Conservation (phyloP, 2,888 invertebrate genomes). For the Polymixis lichenea region DNA sequence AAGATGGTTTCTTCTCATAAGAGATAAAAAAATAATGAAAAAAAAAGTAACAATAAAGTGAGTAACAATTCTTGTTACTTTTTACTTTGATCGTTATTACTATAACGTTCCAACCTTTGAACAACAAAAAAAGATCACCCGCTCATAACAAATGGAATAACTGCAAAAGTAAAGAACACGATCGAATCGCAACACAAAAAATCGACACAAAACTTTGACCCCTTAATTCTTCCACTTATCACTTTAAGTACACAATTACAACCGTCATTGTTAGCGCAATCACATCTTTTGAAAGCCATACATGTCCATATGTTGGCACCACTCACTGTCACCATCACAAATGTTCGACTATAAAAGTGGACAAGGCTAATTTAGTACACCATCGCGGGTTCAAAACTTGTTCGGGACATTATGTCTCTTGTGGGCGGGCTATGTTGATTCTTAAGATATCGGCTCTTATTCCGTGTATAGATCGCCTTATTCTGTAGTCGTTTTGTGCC, state of each 20-base stretch:
- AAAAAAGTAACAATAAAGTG: not conserved
- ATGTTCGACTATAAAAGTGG: slow-evolving; percentile 83
- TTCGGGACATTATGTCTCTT: slow-evolving; percentile 76
- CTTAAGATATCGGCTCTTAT: slow-evolving; percentile 78
- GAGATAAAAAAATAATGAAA: not conserved
- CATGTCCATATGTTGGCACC: slow-evolving; percentile 73
- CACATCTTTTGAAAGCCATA: slow-evolving; percentile 75
- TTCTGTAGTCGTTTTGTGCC: slow-evolving; percentile 58
- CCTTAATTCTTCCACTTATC: slow-evolving; percentile 34
- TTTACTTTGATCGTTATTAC: not conserved
- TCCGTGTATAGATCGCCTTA: slow-evolving; percentile 65
- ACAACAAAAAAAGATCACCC: not conserved
- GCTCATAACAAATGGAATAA: not conserved
- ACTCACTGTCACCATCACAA: slow-evolving; percentile 82
- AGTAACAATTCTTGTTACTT: not conserved
- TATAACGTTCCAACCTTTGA: not conserved
- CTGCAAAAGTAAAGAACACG: slow-evolving; percentile 11
- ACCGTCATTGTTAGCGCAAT: slow-evolving; percentile 71
- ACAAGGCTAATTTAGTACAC: slow-evolving; percentile 82
- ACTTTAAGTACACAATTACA: slow-evolving; percentile 53
- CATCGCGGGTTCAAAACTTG: slow-evolving; percentile 80
- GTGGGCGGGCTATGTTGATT: slow-evolving; percentile 85
- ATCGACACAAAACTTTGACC: slow-evolving; percentile 26
- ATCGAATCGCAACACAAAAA: slow-evolving; percentile 29
- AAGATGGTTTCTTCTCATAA: not conserved